Conservation (phyloP, 2,888 invertebrate species). For the Aphodius granarius region DNA sequence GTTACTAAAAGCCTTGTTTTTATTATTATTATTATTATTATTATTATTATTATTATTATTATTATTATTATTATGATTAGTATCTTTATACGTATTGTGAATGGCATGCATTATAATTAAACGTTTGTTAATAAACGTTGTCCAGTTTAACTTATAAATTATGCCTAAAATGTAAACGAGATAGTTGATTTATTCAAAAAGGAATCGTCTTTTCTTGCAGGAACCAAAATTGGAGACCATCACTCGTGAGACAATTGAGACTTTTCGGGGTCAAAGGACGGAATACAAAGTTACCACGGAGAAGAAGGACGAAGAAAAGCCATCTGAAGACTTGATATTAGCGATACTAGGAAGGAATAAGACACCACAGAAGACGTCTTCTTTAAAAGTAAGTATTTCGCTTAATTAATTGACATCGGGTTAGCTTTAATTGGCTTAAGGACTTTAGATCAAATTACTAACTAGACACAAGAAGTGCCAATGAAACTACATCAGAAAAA, state of each 20-base stretch:
- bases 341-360: constrained; percentile 39
- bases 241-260: constrained; percentile 67
- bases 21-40: background rate
- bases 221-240: constrained; percentile 66
- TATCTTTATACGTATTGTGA: too few relatives aligned
- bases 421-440: background rate
- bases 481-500: too few relatives aligned
- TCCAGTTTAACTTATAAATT: too few relatives aligned
- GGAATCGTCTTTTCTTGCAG: constrained; percentile 42
- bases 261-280: constrained; percentile 64
- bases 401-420: background rate
- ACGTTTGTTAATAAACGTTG: too few relatives aligned
- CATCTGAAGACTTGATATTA: constrained; percentile 47
- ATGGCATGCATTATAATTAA: too few relatives aligned
- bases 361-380: constrained; percentile 36
- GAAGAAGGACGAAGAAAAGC: constrained; percentile 57
- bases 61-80: too few relatives aligned
- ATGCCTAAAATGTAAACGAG: too few relatives aligned
- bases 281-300: constrained; percentile 67
- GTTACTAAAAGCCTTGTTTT: background rate
- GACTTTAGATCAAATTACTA: background rate
- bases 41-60: too few relatives aligned
- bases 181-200: background rate
- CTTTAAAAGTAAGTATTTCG: constrained; percentile 20
- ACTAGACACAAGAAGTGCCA: too few relatives aligned